A percentile compares a stretch with the other conserved stretches of the same genome.
Evolutionary conservation across 1,140 invertebrate genomes (phyloP).

Genomic region (Helicorthomorpha holstii): DNA sequence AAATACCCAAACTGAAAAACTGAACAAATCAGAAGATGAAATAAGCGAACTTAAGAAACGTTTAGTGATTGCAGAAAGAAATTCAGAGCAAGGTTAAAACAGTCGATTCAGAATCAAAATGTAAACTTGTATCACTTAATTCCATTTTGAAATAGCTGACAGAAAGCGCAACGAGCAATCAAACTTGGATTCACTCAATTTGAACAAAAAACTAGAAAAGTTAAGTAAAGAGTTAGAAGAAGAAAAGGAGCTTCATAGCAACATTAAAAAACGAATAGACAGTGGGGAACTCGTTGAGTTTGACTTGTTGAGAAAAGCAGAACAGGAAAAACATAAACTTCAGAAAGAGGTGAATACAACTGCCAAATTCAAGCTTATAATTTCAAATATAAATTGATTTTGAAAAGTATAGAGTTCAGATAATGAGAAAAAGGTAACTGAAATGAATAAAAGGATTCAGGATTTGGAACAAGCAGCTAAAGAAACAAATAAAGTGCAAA

Average conservation of each 20-base stretch:
- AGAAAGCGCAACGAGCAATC: too few relatives aligned
- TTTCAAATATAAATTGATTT: too few relatives aligned
- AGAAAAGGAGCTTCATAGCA: slow-evolving; percentile 19
- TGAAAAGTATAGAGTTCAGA: too few relatives aligned
- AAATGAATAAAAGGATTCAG: slow-evolving; percentile 38
- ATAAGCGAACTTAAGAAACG: too few relatives aligned
- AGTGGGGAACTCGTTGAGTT: slow-evolving; percentile 6
- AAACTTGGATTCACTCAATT: too few relatives aligned
- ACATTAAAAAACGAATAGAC: slow-evolving; percentile 32
- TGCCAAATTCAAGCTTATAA: slow-evolving; percentile 15
- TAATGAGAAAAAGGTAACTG: slow-evolving; percentile 34
- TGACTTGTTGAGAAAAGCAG: slow-evolving; percentile 6
- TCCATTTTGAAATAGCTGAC: too few relatives aligned
- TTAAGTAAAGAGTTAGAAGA: slow-evolving; percentile 34
- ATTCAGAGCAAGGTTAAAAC: too few relatives aligned
- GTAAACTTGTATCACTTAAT: too few relatives aligned
- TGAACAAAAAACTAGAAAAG: slow-evolving; percentile 33
- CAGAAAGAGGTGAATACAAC: slow-evolving; percentile 36
- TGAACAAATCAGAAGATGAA: too few relatives aligned
- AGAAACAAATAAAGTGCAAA: slow-evolving; percentile 35
- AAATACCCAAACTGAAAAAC: too few relatives aligned
- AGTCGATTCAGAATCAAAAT: too few relatives aligned
- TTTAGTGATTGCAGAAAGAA: too few relatives aligned
- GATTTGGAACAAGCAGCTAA: slow-evolving; percentile 41
- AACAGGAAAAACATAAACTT: slow-evolving; percentile 23